Percentiles rank a stretch among this genome's conserved stretches.
These are phyloP conservation scores for Misgurnus anguillicaudatus DNA, from an alignment of 2,113 vertebrate species.

Conservation along the genomic window DNA sequence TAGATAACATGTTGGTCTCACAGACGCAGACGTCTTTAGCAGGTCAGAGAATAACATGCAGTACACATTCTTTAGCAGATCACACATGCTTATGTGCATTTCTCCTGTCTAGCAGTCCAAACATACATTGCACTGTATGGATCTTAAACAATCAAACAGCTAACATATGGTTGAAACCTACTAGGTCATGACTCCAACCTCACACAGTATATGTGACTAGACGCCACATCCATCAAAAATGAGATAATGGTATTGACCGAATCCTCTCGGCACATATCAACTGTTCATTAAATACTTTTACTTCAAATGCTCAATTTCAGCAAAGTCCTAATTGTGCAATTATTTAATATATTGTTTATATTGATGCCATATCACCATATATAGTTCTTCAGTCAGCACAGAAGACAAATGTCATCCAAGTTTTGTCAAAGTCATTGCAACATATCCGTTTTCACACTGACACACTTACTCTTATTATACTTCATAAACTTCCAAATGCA, in stretches of 20 bases:
- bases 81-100: not conserved
- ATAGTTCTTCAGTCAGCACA: constrained; percentile 30
- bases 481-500: constrained; percentile 74
- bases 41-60: constrained; percentile 9
- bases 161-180: not conserved
- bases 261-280: no score
- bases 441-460: constrained; percentile 69
- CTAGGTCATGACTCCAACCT: no score
- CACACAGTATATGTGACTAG: no score
- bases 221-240: no score
- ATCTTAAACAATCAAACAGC: not conserved
- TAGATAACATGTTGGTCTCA: constrained; percentile 28
- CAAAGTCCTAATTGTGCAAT: no score
- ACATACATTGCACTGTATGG: not conserved
- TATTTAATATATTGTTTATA: not conserved
- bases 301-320: not conserved
- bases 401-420: constrained; percentile 53
- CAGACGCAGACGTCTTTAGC: constrained; percentile 2
- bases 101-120: not conserved
- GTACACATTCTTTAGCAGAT: constrained; percentile 16
- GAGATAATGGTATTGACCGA: no score
- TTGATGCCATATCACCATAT: constrained; percentile 10
- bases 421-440: constrained; percentile 74
- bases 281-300: no score
- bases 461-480: constrained; percentile 76